A percentile compares a stretch with the other conserved stretches of the same genome.
phyloP scores from a whole-genome alignment of 2,797 vertebrate species.

The Sorex maritimensis region DNA sequence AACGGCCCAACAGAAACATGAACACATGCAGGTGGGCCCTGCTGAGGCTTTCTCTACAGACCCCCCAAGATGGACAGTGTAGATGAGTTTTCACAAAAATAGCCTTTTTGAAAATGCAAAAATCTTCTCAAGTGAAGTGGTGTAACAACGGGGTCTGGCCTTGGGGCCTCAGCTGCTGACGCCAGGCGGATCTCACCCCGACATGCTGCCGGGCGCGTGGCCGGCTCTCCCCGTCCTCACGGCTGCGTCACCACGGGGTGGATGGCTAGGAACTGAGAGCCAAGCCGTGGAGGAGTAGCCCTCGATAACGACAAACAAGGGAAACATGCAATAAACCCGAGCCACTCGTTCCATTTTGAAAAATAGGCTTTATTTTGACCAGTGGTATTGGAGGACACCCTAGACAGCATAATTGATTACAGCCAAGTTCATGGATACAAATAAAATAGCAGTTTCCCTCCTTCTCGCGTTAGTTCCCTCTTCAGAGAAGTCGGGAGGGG shows the following conservation, averaged over 20 bases:
- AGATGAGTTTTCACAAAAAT: constrained; percentile 67
- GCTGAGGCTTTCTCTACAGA: constrained; percentile 41
- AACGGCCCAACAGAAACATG: background rate
- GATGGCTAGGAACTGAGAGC: background rate
- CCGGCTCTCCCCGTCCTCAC: background rate
- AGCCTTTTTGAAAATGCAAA: background rate
- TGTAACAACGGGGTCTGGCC: background rate
- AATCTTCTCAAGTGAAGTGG: background rate
- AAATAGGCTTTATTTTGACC: constrained; percentile 93
- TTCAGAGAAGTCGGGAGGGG: constrained; percentile 74
- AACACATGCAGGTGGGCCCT: background rate
- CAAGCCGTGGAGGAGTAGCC: constrained; percentile 10
- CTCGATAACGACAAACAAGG: background rate
- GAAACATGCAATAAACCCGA: constrained; percentile 60
- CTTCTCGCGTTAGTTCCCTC: constrained; percentile 62
- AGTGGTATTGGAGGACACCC: constrained; percentile 90
- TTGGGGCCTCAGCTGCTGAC: background rate
- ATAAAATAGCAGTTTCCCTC: constrained; percentile 85
- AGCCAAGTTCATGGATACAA: constrained; percentile 89
- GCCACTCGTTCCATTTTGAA: constrained; percentile 88
- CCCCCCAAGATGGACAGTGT: constrained; percentile 47
- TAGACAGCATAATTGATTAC: constrained; percentile 89
- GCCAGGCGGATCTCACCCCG: background rate
- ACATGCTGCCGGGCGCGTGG: no score
- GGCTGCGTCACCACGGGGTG: background rate